Conservation (phyloP, 2,797 vertebrate genomes). For the Scomberomorus guttatus region DNA sequence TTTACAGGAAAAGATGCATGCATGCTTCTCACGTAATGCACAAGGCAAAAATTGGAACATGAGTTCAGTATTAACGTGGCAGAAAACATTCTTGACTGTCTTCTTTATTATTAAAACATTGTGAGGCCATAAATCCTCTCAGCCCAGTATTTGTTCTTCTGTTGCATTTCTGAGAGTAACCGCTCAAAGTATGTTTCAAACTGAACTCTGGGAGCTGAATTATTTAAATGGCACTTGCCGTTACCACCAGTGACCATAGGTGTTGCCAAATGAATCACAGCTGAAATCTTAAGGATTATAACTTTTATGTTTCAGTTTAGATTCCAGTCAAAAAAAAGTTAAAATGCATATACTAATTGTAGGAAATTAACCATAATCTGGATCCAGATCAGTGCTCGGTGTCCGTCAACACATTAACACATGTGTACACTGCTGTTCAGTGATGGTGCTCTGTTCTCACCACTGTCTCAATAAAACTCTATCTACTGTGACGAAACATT, state of each 20-base stretch:
- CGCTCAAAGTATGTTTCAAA: not conserved
- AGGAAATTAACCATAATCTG: not conserved
- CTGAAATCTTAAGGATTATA: constrained; percentile 24
- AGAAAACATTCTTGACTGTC: not conserved
- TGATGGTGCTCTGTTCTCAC: constrained; percentile 67
- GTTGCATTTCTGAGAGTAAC: constrained; percentile 3
- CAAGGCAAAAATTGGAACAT: not conserved
- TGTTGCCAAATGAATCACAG: not conserved
- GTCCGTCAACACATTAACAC: constrained; percentile 20
- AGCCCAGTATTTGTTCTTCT: not conserved
- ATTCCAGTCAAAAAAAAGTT: not conserved
- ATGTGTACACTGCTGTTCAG: constrained; percentile 55
- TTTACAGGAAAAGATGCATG: not conserved
- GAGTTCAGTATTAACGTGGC: not conserved
- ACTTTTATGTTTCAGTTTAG: constrained; percentile 6
- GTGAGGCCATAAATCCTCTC: not conserved
- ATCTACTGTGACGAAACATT: constrained; percentile 68
- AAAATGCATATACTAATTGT: not conserved
- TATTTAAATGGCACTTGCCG: not conserved
- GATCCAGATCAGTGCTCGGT: constrained; percentile 5
- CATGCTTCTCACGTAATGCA: not conserved
- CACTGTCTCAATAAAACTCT: constrained; percentile 60
- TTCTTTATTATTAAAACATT: not conserved
- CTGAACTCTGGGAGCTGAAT: not conserved
- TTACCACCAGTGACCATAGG: not conserved